Percentiles rank a stretch among this genome's conserved stretches.
These are phyloP conservation scores for Dimorphilus gyrociliatus DNA, from an alignment of 2,888 invertebrate genomes.

Conservation along the genomic window DNA sequence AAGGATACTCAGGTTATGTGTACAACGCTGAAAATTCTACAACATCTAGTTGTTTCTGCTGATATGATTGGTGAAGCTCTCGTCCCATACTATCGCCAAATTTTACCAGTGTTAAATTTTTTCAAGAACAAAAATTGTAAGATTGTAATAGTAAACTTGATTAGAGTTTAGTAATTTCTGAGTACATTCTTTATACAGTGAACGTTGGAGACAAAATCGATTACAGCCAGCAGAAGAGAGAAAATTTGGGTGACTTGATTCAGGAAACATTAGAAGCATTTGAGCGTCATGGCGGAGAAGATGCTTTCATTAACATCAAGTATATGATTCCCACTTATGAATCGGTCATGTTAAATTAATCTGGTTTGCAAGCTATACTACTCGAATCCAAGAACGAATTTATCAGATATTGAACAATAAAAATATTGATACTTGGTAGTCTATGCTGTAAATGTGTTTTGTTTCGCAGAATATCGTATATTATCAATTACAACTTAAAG, in stretches of 20 bases:
- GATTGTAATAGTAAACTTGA: too few species aligned
- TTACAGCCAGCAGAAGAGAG: slow-evolving; percentile 65
- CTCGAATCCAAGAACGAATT: too few species aligned
- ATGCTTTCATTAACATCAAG: slow-evolving; percentile 93
- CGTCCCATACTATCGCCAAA: slow-evolving; percentile 89
- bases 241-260: slow-evolving; percentile 75
- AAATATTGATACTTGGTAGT: too few species aligned
- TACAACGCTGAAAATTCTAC: slow-evolving; percentile 63
- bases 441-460: too few species aligned
- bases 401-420: too few species aligned
- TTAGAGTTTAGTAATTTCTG: too few species aligned
- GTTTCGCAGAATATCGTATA: too few species aligned
- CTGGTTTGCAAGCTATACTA: too few species aligned
- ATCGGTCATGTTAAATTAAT: slow-evolving; percentile 46
- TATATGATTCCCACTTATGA: slow-evolving; percentile 95
- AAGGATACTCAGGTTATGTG: slow-evolving; percentile 63
- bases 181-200: slow-evolving; percentile 43
- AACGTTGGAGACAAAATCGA: slow-evolving; percentile 79
- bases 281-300: slow-evolving; percentile 80
- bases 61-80: slow-evolving; percentile 79
- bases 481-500: too few species aligned
- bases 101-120: slow-evolving; percentile 72
- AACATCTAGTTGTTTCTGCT: slow-evolving; percentile 66
- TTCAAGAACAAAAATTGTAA: slow-evolving; percentile 57
- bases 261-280: slow-evolving; percentile 79